Percentiles rank a stretch among this genome's conserved stretches.
Conservation (phyloP, 2,113 vertebrate genomes). For the Mus pahari region DNA sequence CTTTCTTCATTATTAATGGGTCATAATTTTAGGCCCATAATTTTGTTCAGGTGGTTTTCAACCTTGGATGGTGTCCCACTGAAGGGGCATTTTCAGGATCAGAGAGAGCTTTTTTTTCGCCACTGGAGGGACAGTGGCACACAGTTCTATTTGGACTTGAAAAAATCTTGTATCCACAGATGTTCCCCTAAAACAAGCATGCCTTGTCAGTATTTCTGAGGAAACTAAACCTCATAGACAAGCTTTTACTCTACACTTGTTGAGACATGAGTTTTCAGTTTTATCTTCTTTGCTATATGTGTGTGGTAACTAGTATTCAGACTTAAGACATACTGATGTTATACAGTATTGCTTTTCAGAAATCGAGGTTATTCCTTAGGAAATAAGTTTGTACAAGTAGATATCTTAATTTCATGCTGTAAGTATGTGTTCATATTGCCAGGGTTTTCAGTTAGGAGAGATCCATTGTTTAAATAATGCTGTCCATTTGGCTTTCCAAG, state of each 20-base stretch:
- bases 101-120: neutral
- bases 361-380: neutral
- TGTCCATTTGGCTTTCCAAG: constrained; percentile 31
- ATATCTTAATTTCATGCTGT: neutral
- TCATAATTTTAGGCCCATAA: neutral
- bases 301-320: neutral
- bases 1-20: neutral
- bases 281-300: neutral
- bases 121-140: neutral
- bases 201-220: neutral
- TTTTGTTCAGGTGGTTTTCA: neutral
- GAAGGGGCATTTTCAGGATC: neutral
- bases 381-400: neutral
- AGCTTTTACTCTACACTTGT: neutral
- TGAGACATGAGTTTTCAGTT: neutral
- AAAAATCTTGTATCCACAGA: neutral
- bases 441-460: constrained; percentile 19
- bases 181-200: neutral
- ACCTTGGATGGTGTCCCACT: neutral
- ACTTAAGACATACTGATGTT: neutral
- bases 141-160: neutral
- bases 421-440: neutral
- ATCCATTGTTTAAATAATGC: constrained; percentile 6
- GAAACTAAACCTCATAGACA: neutral
- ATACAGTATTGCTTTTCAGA: neutral